Base-by-base conservation (phyloP, 1,140 invertebrate species). In the Tachypleus tridentatus region DNA sequence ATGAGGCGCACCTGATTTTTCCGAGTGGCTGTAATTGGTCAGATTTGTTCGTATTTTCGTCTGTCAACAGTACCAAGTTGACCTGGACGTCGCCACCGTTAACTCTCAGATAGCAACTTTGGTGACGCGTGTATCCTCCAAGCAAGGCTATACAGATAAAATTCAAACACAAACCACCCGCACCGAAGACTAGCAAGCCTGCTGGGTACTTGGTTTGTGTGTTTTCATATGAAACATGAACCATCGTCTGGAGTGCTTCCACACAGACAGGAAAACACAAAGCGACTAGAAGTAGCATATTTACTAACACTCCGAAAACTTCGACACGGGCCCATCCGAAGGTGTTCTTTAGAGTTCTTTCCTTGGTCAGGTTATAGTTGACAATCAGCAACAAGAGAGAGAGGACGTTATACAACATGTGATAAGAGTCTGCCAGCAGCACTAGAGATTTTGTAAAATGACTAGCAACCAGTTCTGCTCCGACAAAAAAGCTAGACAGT, bases 321-420 rank as follows among this genome's bases (percentile, higher is more conserved):
- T 93, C 89, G 49, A 93, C 87, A 61, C 91, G 81, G 1, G 89
- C 88, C 90, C 91, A 95, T 3, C 91, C 91, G 69, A 95, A 95
- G 0, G 91, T 95, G 74, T 93, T 93, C 57, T 85, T 85, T 64
- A 93, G 79, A 64, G 83, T 82, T 48, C 82, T 82, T 85, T 92
- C 92, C 70, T 91, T 90, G 64, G 91, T 92, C 89, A 94, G 29
- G 29, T 54, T 91, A 53, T 93, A 88, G 63, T 90, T 92, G 67
- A 94, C 79, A 78, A 93, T 92, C 56, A 91, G 89, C 70, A 96
- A 87, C 10, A 93, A 82, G 67, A 95, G 81, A 3, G 91, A 91
- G 9, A 89, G 88, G 4, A 93, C 89, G 80, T 94, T 91, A 75
- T 88, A 91, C 4, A 93, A 81, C 77, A 88, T 87, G 76, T 92